A percentile compares a stretch with the other conserved stretches of the same genome.
Evolutionary conservation across 2,888 invertebrate species (phyloP).

Genomic region (Ferrisia virgata): DNA sequence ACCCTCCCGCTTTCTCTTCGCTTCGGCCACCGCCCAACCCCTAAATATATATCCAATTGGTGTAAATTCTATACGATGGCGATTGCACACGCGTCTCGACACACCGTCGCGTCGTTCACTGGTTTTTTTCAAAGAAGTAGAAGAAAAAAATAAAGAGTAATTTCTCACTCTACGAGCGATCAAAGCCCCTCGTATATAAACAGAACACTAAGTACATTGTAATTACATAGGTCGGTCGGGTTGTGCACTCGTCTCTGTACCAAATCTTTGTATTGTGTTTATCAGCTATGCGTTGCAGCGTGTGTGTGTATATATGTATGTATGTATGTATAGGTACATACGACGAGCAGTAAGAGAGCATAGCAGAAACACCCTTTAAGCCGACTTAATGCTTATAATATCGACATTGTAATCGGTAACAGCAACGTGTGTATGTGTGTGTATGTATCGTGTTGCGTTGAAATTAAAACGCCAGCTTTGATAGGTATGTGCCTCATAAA

Average conservation of each 20-base stretch:
- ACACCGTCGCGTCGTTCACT: no score
- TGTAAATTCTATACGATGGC: no score
- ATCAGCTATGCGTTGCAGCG: no score
- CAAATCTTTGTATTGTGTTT: background rate
- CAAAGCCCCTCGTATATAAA: background rate
- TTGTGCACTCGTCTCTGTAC: background rate
- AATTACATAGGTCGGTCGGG: background rate
- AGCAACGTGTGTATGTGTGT: background rate
- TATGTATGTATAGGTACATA: background rate
- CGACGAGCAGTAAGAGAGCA: background rate
- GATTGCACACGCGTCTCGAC: no score
- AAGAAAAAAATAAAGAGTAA: no score
- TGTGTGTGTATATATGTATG: no score
- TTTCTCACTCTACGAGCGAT: background rate
- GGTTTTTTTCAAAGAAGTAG: background rate
- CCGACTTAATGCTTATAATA: background rate
- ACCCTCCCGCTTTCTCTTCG: no score
- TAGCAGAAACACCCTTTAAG: background rate
- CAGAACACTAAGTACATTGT: background rate
- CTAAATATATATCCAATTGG: no score
- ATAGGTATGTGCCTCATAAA: background rate
- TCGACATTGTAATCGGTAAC: no score
- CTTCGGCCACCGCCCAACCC: no score
- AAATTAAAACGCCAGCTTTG: background rate
- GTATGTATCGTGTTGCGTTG: background rate